Evolutionary conservation across 2,113 vertebrate species (phyloP).

Genomic region (Pleuronectes platessa): DNA sequence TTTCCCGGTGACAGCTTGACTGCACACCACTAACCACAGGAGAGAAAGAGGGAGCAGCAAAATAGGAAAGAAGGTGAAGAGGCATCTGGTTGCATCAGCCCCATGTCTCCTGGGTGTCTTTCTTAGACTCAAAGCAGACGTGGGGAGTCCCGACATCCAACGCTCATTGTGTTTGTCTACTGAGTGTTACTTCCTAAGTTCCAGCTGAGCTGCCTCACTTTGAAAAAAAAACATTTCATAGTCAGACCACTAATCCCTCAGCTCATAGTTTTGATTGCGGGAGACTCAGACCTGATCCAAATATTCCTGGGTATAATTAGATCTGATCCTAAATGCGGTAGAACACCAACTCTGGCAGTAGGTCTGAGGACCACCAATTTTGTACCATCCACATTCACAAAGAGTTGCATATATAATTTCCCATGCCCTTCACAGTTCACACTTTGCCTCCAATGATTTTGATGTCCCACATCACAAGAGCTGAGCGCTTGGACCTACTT

Average conservation of each 20-base stretch:
- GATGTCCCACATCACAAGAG: neutral
- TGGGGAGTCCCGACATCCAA: conserved; percentile 35
- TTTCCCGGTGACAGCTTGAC: conserved; percentile 46
- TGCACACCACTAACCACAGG: conserved; percentile 34
- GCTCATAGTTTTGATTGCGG: conserved; percentile 17
- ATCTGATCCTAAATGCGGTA: neutral
- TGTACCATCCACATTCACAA: neutral
- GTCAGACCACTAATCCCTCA: conserved; percentile 7
- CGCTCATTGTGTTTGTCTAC: conserved; percentile 6
- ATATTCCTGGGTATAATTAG: neutral
- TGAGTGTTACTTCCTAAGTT: conserved; percentile 16
- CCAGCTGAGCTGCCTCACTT: conserved; percentile 26
- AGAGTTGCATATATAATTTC: neutral
- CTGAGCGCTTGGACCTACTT: too few relatives aligned
- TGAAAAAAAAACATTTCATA: conserved; percentile 16
- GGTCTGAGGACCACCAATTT: neutral
- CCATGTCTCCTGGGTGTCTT: conserved; percentile 13
- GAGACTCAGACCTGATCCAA: neutral
- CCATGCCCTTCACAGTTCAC: neutral
- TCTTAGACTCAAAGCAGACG: conserved; percentile 42
- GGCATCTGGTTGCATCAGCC: conserved; percentile 11
- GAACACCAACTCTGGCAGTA: neutral
- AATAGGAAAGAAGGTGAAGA: conserved; percentile 7
- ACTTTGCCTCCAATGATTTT: neutral
- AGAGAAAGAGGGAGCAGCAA: neutral